These are phyloP conservation scores for Uloborus plumipes DNA, from an alignment of 2,888 invertebrate species.

Conservation along the genomic window DNA sequence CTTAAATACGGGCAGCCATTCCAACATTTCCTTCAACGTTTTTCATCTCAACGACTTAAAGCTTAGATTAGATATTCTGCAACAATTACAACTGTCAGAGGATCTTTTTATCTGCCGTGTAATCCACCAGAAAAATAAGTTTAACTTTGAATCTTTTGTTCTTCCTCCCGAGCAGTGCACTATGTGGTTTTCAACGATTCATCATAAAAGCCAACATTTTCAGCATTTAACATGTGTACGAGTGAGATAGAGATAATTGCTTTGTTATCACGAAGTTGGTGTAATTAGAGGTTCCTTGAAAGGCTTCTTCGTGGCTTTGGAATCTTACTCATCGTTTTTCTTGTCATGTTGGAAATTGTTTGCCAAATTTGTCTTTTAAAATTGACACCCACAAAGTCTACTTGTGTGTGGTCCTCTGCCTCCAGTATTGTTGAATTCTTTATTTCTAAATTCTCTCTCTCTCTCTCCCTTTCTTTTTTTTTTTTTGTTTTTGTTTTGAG, in stretches of 20 bases:
- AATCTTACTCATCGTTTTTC: constrained; percentile 1
- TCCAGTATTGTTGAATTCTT: too few relatives aligned
- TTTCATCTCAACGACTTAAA: too few relatives aligned
- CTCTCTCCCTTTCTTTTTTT: too few relatives aligned
- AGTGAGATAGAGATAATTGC: constrained; percentile 35
- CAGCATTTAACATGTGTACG: constrained; percentile 17
- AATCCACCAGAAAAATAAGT: constrained; percentile 6
- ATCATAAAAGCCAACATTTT: constrained; percentile 22
- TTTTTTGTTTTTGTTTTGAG: too few relatives aligned
- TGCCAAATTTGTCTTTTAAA: constrained; percentile 15
- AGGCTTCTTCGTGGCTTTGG: not conserved
- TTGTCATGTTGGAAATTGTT: not conserved
- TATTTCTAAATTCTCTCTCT: too few relatives aligned
- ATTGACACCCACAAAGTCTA: constrained; percentile 22
- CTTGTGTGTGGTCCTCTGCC: constrained; percentile 25
- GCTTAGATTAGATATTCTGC: constrained; percentile 10
- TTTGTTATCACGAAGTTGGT: constrained; percentile 37
- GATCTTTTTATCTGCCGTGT: constrained; percentile 12
- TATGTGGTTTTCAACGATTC: constrained; percentile 13
- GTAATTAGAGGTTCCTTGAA: constrained; percentile 20
- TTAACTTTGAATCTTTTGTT: constrained; percentile 21
- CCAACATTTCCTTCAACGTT: too few relatives aligned
- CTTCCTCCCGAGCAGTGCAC: not conserved
- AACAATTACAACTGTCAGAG: constrained; percentile 24
- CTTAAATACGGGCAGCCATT: too few relatives aligned